Evolutionary conservation across 2,888 invertebrate genomes (phyloP), one percentile per base, ranked within the genome.

Genomic region (Taphrorychus bicolor): DNA sequence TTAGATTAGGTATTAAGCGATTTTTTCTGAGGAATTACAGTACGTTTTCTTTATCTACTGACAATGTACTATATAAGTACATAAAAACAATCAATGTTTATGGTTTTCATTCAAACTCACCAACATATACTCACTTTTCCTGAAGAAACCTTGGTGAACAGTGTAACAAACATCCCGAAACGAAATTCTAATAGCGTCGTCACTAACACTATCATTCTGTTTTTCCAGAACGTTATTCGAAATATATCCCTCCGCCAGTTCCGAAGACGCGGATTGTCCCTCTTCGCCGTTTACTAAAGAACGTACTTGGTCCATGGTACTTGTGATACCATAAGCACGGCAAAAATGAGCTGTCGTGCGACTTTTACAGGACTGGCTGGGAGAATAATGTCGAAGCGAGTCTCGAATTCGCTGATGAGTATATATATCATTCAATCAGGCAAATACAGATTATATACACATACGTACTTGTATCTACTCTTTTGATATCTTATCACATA

Each of bases 91-190:
- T n/a, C n/a, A n/a, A n/a, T n/a, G n/a, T n/a, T 14, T 3, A 45
- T 2, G 9, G 17, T 14, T 45, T 4, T 45, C 16, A 5, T 17
- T 45, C 14, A 45, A 45, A 45, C 7, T n/a, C 9, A 45, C 14
- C 5, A 5, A 45, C 2, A 17, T 32, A 40, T 59, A 73, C 82
- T 82, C 82, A 89, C 89, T 86, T 84, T 83, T 83, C 72, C 80
- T 81, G 49, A 87, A 82, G 69, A 88, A 75, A 68, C 87, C 87
- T 73, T 86, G 85, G 69, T 87, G 85, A 5, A 91, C 89, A 18
- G 84, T 84, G 79, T 90, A 91, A 52, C 85, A 86, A 66, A 92
- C 81, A 76, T 90, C 85, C 76, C 85, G 84, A 78, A 92, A 92
- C 70, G 87, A 86, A 73, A 92, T 84, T 77, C 89, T 87, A 53